These are phyloP conservation scores for Clitarchus hookeri DNA, from an alignment of 2,888 invertebrate genomes.

Conservation along the genomic window DNA sequence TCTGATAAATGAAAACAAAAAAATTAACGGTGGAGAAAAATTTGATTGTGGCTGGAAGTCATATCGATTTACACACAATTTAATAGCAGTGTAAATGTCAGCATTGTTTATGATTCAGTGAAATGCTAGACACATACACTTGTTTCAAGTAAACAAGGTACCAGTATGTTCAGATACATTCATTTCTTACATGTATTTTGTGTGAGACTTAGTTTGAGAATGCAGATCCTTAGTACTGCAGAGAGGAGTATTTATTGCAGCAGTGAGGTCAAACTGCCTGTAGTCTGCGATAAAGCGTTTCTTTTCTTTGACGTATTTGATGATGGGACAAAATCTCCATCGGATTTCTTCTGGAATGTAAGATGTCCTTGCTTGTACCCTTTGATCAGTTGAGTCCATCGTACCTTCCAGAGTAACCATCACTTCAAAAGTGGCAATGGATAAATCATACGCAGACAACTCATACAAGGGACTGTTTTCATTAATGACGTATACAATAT, in stretches of 20 bases:
- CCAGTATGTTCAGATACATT: too few relatives aligned
- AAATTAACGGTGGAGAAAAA: too few relatives aligned
- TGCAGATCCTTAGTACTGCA: slow-evolving; percentile 54
- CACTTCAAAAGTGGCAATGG: slow-evolving; percentile 72
- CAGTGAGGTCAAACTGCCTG: slow-evolving; percentile 66
- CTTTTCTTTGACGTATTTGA: slow-evolving; percentile 63
- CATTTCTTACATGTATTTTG: not conserved
- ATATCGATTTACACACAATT: too few relatives aligned
- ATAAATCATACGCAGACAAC: slow-evolving; percentile 76
- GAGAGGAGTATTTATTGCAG: slow-evolving; percentile 64
- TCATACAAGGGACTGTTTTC: slow-evolving; percentile 76
- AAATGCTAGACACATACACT: too few relatives aligned
- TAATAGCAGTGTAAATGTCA: too few relatives aligned
- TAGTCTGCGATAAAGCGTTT: slow-evolving; percentile 66
- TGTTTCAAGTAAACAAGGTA: too few relatives aligned
- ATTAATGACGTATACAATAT: slow-evolving; percentile 82
- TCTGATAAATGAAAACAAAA: too few relatives aligned
- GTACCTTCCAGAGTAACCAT: slow-evolving; percentile 74
- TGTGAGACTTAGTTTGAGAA: not conserved
- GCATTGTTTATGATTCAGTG: too few relatives aligned
- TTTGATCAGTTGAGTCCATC: slow-evolving; percentile 74
- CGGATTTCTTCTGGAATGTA: slow-evolving; percentile 79
- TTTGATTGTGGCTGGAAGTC: too few relatives aligned
- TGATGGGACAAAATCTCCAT: slow-evolving; percentile 81
- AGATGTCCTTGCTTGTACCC: slow-evolving; percentile 74